These are phyloP conservation scores for Drosophila rellima DNA, from an alignment of 2,888 invertebrate genomes.

Conservation along the genomic window DNA sequence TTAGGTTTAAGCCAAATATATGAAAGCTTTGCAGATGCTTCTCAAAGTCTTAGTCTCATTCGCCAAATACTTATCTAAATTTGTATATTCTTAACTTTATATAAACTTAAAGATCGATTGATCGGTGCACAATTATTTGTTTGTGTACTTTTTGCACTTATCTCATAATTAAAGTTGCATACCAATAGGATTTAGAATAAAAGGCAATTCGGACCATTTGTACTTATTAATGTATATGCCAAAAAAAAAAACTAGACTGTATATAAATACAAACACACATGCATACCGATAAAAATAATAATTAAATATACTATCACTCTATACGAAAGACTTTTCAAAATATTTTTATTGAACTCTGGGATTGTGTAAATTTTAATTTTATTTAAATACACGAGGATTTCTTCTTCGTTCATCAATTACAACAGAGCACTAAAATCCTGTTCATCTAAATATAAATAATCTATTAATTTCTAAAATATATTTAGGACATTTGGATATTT, in stretches of 20 bases:
- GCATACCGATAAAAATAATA: background rate
- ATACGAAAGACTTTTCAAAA: background rate
- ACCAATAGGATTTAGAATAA: constrained; percentile 24
- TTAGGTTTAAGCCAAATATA: constrained; percentile 31
- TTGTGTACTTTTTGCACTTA: constrained; percentile 24
- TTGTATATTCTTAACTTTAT: constrained; percentile 3
- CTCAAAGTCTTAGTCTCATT: constrained; percentile 12
- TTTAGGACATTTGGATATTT: no score
- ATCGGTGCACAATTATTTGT: constrained; percentile 24
- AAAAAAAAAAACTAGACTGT: constrained; percentile 73
- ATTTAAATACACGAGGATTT: no score
- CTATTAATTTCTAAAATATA: no score
- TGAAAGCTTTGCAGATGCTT: constrained; percentile 17
- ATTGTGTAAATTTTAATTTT: no score
- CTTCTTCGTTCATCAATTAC: no score
- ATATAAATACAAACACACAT: constrained; percentile 32
- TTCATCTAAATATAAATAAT: no score
- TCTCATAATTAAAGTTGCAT: background rate
- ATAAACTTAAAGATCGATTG: background rate
- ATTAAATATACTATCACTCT: constrained; percentile 10
- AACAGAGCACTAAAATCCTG: no score
- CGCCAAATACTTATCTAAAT: constrained; percentile 48
- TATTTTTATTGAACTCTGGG: background rate
- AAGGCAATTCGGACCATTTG: constrained; percentile 46
- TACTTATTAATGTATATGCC: constrained; percentile 70